Evolutionary conservation across 2,797 vertebrate genomes (phyloP).

Genomic region (Gymnoscopelus microlampas): DNA sequence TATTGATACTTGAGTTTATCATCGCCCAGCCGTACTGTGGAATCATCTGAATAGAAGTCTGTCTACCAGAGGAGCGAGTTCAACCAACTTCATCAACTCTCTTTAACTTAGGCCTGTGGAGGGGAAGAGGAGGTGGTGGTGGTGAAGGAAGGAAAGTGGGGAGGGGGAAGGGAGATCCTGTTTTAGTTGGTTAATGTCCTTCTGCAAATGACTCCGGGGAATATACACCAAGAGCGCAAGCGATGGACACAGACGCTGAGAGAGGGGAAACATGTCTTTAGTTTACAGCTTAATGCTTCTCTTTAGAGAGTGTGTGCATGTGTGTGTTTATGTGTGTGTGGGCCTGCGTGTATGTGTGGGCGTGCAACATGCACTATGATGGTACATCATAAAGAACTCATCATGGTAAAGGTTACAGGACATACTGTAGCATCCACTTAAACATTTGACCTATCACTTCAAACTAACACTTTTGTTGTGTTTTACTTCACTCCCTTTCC

Average conservation of each 20-base stretch:
- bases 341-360: conserved; percentile 3
- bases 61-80: neutral
- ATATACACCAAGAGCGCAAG: conserved; percentile 18
- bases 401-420: conserved; percentile 20
- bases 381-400: conserved; percentile 10
- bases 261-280: conserved; percentile 36
- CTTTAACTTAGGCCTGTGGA: neutral
- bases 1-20: no score
- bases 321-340: conserved; percentile 15
- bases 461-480: conserved; percentile 24
- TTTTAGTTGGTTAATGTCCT: conserved; percentile 40
- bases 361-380: neutral
- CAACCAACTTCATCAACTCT: conserved; percentile 2
- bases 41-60: neutral
- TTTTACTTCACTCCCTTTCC: conserved; percentile 8
- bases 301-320: conserved; percentile 8
- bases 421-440: conserved; percentile 21
- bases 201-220: conserved; percentile 36
- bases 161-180: conserved; percentile 10
- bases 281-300: conserved; percentile 54
- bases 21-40: no score
- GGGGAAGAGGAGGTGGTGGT: conserved; percentile 1
- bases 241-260: conserved; percentile 40
- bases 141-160: neutral
- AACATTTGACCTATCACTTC: conserved; percentile 35